phyloP scores from a whole-genome alignment of 2,113 vertebrate species.

The Gobiocypris rarus region DNA sequence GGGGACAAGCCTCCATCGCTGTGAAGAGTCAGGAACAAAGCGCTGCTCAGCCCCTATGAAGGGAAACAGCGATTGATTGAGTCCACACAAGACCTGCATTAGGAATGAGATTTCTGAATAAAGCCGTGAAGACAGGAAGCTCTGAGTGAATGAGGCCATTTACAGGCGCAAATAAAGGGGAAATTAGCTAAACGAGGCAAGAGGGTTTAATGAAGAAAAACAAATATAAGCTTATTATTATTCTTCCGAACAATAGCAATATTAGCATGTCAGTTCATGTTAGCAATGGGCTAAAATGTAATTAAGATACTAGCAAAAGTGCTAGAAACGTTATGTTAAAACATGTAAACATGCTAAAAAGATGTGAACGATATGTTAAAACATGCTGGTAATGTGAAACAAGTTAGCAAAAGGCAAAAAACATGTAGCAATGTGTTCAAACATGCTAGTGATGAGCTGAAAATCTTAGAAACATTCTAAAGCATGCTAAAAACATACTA shows the following conservation, averaged over 20 bases:
- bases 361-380: no score
- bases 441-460: no score
- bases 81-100: constrained; percentile 56
- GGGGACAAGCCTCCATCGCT: constrained; percentile 71
- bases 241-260: background rate
- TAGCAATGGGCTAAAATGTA: background rate
- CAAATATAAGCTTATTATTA: background rate
- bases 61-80: constrained; percentile 37
- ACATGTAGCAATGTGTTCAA: background rate
- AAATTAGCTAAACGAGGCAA: background rate
- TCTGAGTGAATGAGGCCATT: constrained; percentile 73
- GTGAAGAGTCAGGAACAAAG: constrained; percentile 75
- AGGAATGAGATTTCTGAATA: constrained; percentile 72
- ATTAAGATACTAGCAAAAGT: background rate
- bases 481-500: no score
- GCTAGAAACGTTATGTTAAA: background rate
- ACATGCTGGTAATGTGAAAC: no score
- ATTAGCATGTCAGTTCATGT: background rate
- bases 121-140: constrained; percentile 70
- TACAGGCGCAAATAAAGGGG: constrained; percentile 56
- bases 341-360: background rate
- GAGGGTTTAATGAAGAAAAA: no score
- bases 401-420: no score
- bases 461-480: no score
- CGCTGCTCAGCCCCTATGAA: constrained; percentile 37